Base-by-base conservation (phyloP, 23 tunicate genomes). In the Phallusia fumigata region DNA sequence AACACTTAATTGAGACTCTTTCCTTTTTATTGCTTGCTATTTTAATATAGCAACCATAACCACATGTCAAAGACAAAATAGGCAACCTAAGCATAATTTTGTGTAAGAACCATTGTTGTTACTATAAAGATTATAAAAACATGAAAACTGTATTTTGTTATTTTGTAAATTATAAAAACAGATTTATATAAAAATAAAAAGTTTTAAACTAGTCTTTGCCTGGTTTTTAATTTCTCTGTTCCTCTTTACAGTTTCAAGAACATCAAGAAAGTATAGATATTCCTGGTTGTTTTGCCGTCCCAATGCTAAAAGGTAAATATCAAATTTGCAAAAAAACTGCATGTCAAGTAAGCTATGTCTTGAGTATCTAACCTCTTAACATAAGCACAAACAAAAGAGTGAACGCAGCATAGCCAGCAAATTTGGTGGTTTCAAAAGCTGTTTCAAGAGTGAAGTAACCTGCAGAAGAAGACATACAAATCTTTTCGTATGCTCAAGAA, bases 271-370 rank as follows among this genome's bases (percentile, higher is more conserved):
- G 32, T 72, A 31, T 8, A 75, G 0, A 79, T 92, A 92, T 22
- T 84, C 97, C 35, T 52, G 84, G 49, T 87, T 87, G 19, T 45
- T 75, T 47, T 73, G 72, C 40, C 97, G 40, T 64, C 91, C 97
- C 45, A 74, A 76, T 30, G 79, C 97, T 92, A 30, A 11, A 33
- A 1, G 65, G 30, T 78, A 84, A 32, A 21, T 77, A 0, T 51
- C 30, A 26, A 22, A 32, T 1, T 35, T 31, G 21, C 6, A 31
- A 80, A n/a, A n/a, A 44, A 47, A 80, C 2, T 65, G 12, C 11
- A n/a, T 5, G 11, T 34, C n/a, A 53, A 33, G 52, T 44, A 26
- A 36, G 35, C n/a, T 30, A 33, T 19, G 28, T 18, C 69, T 3
- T 10, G 10, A 40, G 47, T n/a, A 1, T 21, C 28, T 58, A 6